A percentile compares a stretch with the other conserved stretches of the same genome.
These are phyloP conservation scores for Lacerta bilineata DNA, from an alignment of 2,797 vertebrate species.

Conservation along the genomic window DNA sequence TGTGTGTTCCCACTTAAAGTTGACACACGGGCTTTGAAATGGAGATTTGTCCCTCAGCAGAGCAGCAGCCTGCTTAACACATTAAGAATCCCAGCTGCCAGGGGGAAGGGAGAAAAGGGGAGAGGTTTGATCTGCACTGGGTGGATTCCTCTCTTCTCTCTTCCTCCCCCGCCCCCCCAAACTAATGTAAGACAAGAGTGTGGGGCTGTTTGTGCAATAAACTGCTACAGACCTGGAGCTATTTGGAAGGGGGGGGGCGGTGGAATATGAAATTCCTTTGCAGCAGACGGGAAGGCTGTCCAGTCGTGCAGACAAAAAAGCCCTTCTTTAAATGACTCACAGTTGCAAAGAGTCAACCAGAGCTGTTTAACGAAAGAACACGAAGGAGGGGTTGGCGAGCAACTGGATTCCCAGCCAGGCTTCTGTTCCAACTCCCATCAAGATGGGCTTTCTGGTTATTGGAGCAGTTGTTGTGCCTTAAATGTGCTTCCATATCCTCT, in stretches of 20 bases:
- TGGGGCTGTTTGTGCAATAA: slow-evolving; percentile 23
- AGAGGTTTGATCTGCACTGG: slow-evolving; percentile 30
- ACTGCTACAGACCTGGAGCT: slow-evolving; percentile 36
- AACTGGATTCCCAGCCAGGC: background rate
- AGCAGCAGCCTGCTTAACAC: slow-evolving; percentile 26
- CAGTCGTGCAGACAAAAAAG: slow-evolving; percentile 43
- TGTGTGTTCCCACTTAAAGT: slow-evolving; percentile 35
- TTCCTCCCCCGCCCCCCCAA: background rate
- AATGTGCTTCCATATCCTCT: slow-evolving; percentile 5
- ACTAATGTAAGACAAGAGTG: slow-evolving; percentile 20
- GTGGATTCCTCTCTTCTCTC: background rate
- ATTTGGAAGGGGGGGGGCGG: slow-evolving; percentile 6
- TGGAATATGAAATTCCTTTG: slow-evolving; percentile 46
- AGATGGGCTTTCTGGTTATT: background rate
- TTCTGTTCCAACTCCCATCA: slow-evolving; percentile 11
- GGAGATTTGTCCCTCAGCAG: slow-evolving; percentile 35
- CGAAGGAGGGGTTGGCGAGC: background rate
- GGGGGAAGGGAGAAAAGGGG: slow-evolving; percentile 9
- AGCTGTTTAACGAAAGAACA: slow-evolving; percentile 28
- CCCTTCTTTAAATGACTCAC: slow-evolving; percentile 51
- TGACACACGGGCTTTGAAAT: slow-evolving; percentile 52
- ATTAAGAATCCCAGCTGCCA: slow-evolving; percentile 48
- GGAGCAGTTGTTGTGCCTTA: background rate
- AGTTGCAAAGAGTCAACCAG: slow-evolving; percentile 42
- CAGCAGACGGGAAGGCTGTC: slow-evolving; percentile 46